A percentile compares a stretch with the other conserved stretches of the same genome.
phyloP scores from a whole-genome alignment of 1,140 invertebrate species.

The Hetaerina americana region DNA sequence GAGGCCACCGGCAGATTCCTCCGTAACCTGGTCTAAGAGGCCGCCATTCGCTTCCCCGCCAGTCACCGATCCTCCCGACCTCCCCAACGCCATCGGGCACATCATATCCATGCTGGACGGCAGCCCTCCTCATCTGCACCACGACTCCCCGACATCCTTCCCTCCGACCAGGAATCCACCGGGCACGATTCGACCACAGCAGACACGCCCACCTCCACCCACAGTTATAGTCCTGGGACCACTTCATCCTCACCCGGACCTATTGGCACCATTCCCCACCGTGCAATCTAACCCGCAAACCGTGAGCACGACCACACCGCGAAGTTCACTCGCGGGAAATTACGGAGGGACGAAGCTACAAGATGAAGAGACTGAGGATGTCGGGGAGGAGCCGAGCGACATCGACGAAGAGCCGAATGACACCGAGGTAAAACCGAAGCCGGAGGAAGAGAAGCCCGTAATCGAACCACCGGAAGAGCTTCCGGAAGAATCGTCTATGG shows the following conservation, averaged over 20 bases:
- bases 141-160: neutral
- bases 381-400: neutral
- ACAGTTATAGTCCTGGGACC: slow-evolving; percentile 57
- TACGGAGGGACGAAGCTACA: no score
- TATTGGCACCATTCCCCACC: slow-evolving; percentile 26
- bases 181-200: slow-evolving; percentile 23
- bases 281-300: slow-evolving; percentile 28
- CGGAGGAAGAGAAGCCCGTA: slow-evolving; percentile 25
- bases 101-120: neutral
- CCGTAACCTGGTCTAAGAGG: neutral
- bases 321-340: no score
- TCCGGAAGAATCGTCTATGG: slow-evolving; percentile 14
- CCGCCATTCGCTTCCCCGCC: neutral
- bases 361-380: neutral
- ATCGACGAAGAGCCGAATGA: slow-evolving; percentile 11
- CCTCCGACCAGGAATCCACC: neutral
- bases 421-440: slow-evolving; percentile 30
- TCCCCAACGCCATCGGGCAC: neutral
- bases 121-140: neutral
- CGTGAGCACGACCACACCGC: slow-evolving; percentile 22
- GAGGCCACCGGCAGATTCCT: neutral
- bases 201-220: slow-evolving; percentile 36
- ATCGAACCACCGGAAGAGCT: slow-evolving; percentile 15
- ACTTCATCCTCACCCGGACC: slow-evolving; percentile 21
- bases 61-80: neutral